Evolutionary conservation across 2,888 invertebrate genomes (phyloP).

Genomic region (Xestia ashworthii): DNA sequence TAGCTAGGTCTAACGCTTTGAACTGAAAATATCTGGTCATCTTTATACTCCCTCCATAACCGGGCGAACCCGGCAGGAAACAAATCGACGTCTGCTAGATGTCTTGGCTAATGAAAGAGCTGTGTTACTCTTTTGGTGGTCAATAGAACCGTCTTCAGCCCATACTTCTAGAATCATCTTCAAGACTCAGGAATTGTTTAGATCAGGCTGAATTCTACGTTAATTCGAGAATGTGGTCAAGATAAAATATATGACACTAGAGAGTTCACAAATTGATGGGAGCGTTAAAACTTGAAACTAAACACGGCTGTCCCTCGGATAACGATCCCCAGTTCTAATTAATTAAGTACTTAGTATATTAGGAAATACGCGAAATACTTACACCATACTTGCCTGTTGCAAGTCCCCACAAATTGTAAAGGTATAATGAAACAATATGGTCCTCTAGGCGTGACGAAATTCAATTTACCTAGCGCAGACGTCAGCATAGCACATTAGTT

Average conservation of each 20-base stretch:
- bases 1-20: background rate
- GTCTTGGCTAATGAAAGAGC: background rate
- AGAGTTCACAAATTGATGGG: background rate
- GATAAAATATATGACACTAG: background rate
- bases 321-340: background rate
- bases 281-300: background rate
- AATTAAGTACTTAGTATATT: background rate
- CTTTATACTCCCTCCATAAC: background rate
- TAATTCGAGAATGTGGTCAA: background rate
- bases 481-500: conserved; percentile 19
- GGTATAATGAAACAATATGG: conserved; percentile 1
- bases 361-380: background rate
- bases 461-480: background rate
- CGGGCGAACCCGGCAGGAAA: background rate
- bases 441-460: conserved; percentile 15
- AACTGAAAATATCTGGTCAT: conserved; percentile 3
- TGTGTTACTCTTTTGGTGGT: background rate
- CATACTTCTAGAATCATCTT: background rate
- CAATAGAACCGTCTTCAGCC: background rate
- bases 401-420: background rate
- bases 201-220: background rate
- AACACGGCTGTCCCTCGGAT: background rate
- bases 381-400: background rate
- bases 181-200: too few relatives aligned
- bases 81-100: background rate